Conservation (phyloP, 1,140 invertebrate species). For the Drosophila athabasca region DNA sequence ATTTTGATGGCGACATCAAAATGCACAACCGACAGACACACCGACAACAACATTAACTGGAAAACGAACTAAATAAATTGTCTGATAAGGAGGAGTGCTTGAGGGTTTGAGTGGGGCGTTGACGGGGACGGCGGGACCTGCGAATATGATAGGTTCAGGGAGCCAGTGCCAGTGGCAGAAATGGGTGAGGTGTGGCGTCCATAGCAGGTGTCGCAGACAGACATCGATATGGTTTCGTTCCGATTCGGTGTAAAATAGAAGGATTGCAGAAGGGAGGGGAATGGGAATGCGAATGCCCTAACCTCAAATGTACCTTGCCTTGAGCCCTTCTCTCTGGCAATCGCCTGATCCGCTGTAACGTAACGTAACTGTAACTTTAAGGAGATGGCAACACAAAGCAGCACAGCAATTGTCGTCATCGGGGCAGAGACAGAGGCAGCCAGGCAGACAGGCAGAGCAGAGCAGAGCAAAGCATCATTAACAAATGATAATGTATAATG, state of each 20-base stretch:
- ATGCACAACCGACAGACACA: conserved; percentile 6
- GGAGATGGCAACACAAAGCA: too few relatives aligned
- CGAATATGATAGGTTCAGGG: too few relatives aligned
- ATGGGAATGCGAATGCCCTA: conserved; percentile 2
- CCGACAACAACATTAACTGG: conserved; percentile 21
- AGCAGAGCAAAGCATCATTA: conserved; percentile 53
- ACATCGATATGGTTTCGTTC: too few relatives aligned
- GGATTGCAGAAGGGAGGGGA: conserved; percentile 4
- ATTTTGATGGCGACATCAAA: conserved; percentile 24
- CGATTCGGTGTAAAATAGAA: conserved; percentile 9
- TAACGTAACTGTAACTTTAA: too few relatives aligned
- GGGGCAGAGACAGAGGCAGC: conserved; percentile 4
- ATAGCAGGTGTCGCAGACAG: too few relatives aligned
- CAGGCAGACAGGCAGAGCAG: too few relatives aligned
- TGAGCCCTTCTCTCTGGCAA: conserved; percentile 26
- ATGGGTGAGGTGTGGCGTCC: too few relatives aligned
- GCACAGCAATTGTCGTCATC: conserved; percentile 40
- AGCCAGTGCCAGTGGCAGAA: too few relatives aligned
- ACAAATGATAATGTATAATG: conserved; percentile 28
- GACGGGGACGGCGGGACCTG: too few relatives aligned
- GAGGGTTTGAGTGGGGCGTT: background rate
- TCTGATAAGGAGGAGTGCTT: conserved; percentile 33
- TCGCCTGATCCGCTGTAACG: conserved; percentile 26
- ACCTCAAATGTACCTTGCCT: too few relatives aligned
- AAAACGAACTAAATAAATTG: conserved; percentile 48